phyloP scores from a whole-genome alignment of 2,797 vertebrate genomes.

The Otus scops region DNA sequence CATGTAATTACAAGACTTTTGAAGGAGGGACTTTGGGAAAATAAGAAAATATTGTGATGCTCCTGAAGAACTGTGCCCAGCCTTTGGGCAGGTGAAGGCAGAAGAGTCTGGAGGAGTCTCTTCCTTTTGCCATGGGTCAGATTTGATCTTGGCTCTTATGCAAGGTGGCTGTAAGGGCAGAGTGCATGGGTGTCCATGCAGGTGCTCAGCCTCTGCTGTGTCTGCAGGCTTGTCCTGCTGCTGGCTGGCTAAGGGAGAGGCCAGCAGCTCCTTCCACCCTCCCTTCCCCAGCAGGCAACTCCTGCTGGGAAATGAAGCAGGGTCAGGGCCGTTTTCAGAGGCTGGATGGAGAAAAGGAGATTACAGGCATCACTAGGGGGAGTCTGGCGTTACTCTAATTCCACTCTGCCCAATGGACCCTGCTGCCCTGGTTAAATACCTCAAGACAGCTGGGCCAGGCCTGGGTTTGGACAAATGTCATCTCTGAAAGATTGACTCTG shows the following conservation, averaged over 20 bases:
- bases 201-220: not conserved
- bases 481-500: not conserved
- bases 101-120: not conserved
- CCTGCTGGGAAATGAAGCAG: not conserved
- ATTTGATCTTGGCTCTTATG: not conserved
- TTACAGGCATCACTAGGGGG: not conserved
- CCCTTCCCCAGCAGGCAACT: not conserved
- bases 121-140: not conserved
- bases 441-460: not conserved
- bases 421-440: not conserved
- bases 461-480: not conserved
- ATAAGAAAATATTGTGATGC: not conserved
- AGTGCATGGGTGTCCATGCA: accelerated
- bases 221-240: not conserved
- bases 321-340: not conserved
- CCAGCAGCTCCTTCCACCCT: not conserved
- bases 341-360: not conserved
- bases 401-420: not conserved
- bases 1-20: not conserved
- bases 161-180: not conserved
- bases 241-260: not conserved
- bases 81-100: not conserved
- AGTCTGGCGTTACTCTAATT: not conserved
- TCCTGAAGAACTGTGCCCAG: not conserved
- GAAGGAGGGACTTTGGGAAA: not conserved